Evolutionary conservation across 2,113 vertebrate genomes (phyloP).

Genomic region (Pseudorasbora parva): DNA sequence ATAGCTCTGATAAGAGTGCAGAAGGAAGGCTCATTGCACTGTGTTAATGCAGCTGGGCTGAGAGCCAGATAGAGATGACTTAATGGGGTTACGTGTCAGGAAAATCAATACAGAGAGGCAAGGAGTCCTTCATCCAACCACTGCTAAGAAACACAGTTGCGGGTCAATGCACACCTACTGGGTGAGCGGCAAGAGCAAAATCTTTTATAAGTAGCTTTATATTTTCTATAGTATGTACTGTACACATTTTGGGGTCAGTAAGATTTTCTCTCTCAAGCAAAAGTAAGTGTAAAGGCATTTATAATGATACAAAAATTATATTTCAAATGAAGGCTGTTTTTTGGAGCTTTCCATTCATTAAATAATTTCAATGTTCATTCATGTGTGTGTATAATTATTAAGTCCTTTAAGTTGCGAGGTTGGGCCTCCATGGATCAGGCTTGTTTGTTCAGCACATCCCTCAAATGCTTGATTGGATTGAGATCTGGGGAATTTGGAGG

Average conservation of each 20-base stretch:
- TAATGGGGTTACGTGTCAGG: conserved; percentile 68
- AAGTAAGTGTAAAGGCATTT: background rate
- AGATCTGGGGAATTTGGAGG: too few species aligned
- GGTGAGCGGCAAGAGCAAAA: background rate
- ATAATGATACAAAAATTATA: background rate
- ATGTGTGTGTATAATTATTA: too few species aligned
- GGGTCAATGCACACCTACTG: conserved; percentile 14
- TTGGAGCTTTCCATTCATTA: background rate
- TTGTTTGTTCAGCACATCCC: too few species aligned
- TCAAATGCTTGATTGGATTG: too few species aligned
- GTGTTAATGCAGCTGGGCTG: conserved; percentile 59
- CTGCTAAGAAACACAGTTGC: conserved; percentile 34
- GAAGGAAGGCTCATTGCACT: conserved; percentile 8
- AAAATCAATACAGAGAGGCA: conserved; percentile 69
- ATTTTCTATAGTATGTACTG: background rate
- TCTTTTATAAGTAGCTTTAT: background rate
- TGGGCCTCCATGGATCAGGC: too few species aligned
- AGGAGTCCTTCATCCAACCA: conserved; percentile 56
- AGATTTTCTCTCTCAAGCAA: background rate
- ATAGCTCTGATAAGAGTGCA: conserved; percentile 25
- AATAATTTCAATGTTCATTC: too few species aligned
- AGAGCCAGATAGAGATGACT: conserved; percentile 60
- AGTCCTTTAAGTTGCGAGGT: too few species aligned
- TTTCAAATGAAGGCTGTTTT: background rate
- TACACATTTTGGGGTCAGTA: background rate